Conservation (phyloP, 23 tunicate genomes). For the Styela plicata region DNA sequence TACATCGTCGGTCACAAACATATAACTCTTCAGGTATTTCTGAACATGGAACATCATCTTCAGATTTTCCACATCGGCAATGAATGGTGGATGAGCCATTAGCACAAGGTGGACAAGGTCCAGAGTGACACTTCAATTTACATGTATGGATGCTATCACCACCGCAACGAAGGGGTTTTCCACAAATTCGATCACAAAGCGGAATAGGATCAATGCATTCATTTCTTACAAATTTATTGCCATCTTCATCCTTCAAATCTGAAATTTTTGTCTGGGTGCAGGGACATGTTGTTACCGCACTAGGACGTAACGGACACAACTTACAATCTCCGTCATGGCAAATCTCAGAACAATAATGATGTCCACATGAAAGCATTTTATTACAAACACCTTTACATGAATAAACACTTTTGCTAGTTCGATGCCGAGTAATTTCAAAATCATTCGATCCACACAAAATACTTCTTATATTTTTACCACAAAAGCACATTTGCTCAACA, state of each 20-base stretch:
- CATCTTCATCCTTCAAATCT: constrained; percentile 37
- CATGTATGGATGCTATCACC: constrained; percentile 73
- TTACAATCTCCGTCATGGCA: constrained; percentile 79
- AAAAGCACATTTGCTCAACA: constrained; percentile 57
- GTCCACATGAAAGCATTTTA: constrained; percentile 59
- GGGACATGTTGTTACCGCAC: constrained; percentile 52
- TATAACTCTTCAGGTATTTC: constrained; percentile 33
- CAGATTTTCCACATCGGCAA: constrained; percentile 87
- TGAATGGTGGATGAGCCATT: constrained; percentile 33
- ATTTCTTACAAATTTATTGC: constrained; percentile 21
- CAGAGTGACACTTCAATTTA: constrained; percentile 54
- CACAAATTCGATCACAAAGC: constrained; percentile 68
- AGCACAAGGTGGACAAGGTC: constrained; percentile 51
- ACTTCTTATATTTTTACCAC: constrained; percentile 35
- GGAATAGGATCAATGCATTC: constrained; percentile 73
- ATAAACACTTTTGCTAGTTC: constrained; percentile 6
- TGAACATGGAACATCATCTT: constrained; percentile 54
- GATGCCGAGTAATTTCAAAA: constrained; percentile 1
- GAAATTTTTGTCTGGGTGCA: constrained; percentile 63
- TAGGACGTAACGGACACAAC: constrained; percentile 51
- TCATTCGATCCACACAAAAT: constrained; percentile 68
- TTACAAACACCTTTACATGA: constrained; percentile 50
- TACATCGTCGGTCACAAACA: constrained; percentile 74
- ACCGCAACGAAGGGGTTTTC: constrained; percentile 71
- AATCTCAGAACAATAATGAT: constrained; percentile 48